phyloP scores from a whole-genome alignment of 2,797 vertebrate genomes.

The Pangasius macronema region DNA sequence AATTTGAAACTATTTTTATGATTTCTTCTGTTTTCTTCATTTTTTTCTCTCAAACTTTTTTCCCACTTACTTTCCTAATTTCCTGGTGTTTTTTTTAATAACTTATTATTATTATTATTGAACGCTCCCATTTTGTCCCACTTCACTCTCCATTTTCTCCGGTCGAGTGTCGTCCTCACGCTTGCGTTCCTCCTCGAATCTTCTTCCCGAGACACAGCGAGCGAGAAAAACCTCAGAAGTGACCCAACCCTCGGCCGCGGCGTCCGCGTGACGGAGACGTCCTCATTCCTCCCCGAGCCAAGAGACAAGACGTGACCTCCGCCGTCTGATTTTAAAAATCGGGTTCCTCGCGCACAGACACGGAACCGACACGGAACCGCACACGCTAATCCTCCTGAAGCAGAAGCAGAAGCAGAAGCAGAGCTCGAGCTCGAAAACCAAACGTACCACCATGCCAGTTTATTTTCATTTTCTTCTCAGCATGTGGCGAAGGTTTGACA shows the following conservation, averaged over 20 bases:
- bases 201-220: slow-evolving; percentile 28
- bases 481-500: slow-evolving; percentile 56
- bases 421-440: slow-evolving; percentile 11
- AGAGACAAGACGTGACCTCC: background rate
- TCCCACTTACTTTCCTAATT: background rate
- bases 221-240: slow-evolving; percentile 66
- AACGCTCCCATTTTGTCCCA: background rate
- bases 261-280: slow-evolving; percentile 36
- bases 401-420: background rate
- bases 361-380: background rate
- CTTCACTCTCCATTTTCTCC: background rate
- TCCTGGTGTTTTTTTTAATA: background rate
- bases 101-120: background rate
- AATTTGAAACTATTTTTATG: background rate
- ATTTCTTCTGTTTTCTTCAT: background rate
- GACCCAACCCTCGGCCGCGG: slow-evolving; percentile 73
- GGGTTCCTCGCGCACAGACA: background rate
- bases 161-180: slow-evolving; percentile 4
- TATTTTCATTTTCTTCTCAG: slow-evolving; percentile 36
- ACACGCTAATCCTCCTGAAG: background rate
- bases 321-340: background rate
- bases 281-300: background rate
- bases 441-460: slow-evolving; percentile 16
- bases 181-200: slow-evolving; percentile 39
- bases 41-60: background rate